These are phyloP conservation scores for Anas bernieri DNA, from an alignment of 2,797 vertebrate species.

Conservation along the genomic window DNA sequence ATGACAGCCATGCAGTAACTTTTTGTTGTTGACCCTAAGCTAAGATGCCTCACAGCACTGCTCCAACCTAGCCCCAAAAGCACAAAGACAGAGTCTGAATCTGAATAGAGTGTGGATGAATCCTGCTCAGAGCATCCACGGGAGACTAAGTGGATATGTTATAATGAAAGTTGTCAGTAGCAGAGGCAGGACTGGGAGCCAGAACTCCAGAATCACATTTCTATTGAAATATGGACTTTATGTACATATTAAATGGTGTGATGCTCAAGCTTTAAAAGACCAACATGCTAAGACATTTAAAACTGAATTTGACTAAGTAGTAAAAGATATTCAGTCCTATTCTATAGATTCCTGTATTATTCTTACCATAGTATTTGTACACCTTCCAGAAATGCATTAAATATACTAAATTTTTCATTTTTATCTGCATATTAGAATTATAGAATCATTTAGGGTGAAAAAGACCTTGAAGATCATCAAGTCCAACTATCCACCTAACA, in stretches of 20 bases:
- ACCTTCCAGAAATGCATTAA: not conserved
- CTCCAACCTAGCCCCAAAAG: not conserved
- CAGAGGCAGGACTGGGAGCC: not conserved
- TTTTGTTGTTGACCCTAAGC: not conserved
- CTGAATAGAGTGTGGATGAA: not conserved
- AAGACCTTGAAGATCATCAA: not conserved
- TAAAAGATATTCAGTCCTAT: not conserved
- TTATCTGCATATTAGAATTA: not conserved
- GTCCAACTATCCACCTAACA: too few species aligned
- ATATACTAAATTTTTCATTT: not conserved
- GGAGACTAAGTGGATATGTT: not conserved
- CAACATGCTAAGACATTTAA: not conserved
- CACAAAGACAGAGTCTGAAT: not conserved
- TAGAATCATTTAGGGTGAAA: not conserved
- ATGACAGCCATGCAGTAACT: not conserved
- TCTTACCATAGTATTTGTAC: not conserved
- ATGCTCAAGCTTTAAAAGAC: not conserved
- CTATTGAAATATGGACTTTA: not conserved
- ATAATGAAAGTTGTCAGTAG: not conserved
- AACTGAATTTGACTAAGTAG: not conserved
- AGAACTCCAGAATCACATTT: not conserved
- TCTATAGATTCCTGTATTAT: not conserved
- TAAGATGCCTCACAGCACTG: not conserved
- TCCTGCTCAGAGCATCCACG: not conserved
- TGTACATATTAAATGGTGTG: not conserved